Evolutionary conservation across 2,888 invertebrate genomes (phyloP).

Genomic region (Smittia sp.): DNA sequence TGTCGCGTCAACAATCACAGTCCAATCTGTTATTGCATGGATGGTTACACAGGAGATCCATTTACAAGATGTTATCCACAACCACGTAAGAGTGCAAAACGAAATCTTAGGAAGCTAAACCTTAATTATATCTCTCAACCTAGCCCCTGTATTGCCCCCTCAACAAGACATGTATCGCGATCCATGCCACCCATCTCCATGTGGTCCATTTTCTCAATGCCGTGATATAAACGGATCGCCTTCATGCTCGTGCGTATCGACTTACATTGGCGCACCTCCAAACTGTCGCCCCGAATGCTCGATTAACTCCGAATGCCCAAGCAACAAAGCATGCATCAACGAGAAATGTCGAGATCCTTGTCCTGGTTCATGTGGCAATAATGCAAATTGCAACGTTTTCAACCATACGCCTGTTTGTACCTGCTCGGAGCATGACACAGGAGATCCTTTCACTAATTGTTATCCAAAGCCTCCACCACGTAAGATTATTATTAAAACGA

Average conservation of each 20-base stretch:
- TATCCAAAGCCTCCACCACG: conserved; percentile 49
- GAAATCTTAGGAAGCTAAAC: conserved; percentile 50
- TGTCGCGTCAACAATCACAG: conserved; percentile 76
- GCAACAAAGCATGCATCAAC: conserved; percentile 63
- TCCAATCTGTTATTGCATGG: conserved; percentile 71
- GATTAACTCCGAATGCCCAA: conserved; percentile 65
- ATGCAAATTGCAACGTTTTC: conserved; percentile 66
- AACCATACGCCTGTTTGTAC: conserved; percentile 70
- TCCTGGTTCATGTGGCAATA: conserved; percentile 63
- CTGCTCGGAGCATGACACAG: conserved; percentile 60
- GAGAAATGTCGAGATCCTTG: conserved; percentile 72
- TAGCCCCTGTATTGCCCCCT: conserved; percentile 49
- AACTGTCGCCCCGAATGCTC: conserved; percentile 67
- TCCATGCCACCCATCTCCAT: conserved; percentile 60
- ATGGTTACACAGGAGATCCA: conserved; percentile 63
- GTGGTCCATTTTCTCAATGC: conserved; percentile 63
- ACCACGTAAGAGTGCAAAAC: conserved; percentile 57
- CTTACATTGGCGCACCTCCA: conserved; percentile 67
- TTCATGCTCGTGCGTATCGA: conserved; percentile 68
- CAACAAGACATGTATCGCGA: conserved; percentile 47
- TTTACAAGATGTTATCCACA: conserved; percentile 49
- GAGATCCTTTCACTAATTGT: conserved; percentile 57
- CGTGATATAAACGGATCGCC: conserved; percentile 60
- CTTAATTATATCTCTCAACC: neutral
- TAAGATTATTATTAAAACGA: too few species aligned